phyloP scores from a whole-genome alignment of 2,113 vertebrate species.

The Peromyscus californicus region DNA sequence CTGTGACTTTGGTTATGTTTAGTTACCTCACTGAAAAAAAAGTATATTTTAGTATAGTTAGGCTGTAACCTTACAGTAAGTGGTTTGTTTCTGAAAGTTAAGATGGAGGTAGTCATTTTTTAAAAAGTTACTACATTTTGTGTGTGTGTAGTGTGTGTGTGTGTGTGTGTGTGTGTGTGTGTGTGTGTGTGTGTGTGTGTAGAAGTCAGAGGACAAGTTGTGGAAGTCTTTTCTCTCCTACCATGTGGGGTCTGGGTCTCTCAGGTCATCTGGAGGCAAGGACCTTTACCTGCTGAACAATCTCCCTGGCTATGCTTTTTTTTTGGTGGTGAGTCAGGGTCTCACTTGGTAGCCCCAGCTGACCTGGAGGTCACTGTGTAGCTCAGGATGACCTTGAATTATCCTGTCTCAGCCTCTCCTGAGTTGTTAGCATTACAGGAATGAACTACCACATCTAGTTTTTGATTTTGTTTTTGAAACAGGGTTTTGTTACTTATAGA shows the following conservation, averaged over 20 bases:
- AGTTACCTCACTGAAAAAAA: slow-evolving; percentile 45
- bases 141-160: too few species aligned
- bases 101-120: background rate
- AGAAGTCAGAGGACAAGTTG: background rate
- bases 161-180: background rate
- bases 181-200: background rate
- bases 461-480: background rate
- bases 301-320: background rate
- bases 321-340: background rate
- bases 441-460: background rate
- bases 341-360: background rate
- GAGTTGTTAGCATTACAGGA: background rate
- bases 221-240: background rate
- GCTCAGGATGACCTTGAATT: background rate
- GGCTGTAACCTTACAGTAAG: slow-evolving; percentile 38
- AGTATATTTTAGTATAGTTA: slow-evolving; percentile 49
- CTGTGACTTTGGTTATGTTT: slow-evolving; percentile 49
- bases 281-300: background rate
- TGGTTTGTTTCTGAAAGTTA: slow-evolving; percentile 52
- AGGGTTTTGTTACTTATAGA: background rate
- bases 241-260: background rate
- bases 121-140: background rate
- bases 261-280: background rate
- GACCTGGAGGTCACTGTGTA: background rate
- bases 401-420: background rate